A percentile compares a stretch with the other conserved stretches of the same genome.
These are phyloP conservation scores for Isichthys henryi DNA, from an alignment of 2,113 vertebrate species.

Conservation along the genomic window DNA sequence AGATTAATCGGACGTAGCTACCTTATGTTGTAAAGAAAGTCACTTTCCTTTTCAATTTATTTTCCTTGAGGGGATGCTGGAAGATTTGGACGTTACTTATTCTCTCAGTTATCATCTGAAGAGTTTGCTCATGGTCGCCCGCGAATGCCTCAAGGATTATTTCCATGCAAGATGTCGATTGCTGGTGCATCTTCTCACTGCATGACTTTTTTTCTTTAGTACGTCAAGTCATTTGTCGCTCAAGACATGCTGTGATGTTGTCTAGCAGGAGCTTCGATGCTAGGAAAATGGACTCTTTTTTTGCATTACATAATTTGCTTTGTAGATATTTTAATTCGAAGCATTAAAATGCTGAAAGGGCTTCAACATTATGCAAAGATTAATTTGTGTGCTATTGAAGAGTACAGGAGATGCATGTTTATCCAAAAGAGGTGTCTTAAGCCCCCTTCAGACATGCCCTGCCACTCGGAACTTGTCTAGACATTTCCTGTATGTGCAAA, in stretches of 20 bases:
- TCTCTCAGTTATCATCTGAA: not conserved
- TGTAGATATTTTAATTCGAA: not conserved
- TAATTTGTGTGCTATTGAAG: not conserved
- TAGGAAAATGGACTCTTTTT: not conserved
- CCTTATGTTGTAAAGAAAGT: not conserved
- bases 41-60: not conserved
- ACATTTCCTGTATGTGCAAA: not conserved
- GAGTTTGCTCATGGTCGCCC: not conserved
- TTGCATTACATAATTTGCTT: not conserved
- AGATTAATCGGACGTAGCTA: not conserved
- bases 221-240: not conserved
- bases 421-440: not conserved
- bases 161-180: not conserved
- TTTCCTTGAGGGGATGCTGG: not conserved
- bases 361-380: not conserved
- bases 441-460: not conserved
- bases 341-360: not conserved
- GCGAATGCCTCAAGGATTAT: not conserved
- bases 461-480: not conserved
- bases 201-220: not conserved
- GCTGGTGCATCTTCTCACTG: not conserved
- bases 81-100: not conserved
- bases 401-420: not conserved
- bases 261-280: not conserved
- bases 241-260: not conserved